Evolutionary conservation across 2,888 invertebrate species (phyloP), one percentile per base, ranked within the genome.

Genomic region (Gonocerus acuteangulatus): DNA sequence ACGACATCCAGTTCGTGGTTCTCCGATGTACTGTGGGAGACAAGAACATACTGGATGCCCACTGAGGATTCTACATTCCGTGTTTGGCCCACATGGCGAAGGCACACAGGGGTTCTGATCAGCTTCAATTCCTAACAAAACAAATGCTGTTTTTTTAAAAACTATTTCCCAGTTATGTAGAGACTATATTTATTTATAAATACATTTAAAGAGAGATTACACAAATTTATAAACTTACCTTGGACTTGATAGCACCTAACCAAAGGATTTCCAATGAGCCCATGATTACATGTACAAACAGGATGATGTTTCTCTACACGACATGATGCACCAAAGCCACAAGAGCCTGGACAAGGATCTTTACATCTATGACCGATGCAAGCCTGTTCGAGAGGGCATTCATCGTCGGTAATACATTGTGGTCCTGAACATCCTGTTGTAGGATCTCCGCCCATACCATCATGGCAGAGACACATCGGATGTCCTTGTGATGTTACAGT

Each of bases 271-370:
- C 91, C 91, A 45, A 82, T 81, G 48, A 85, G 77, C 19, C 85
- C 86, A 56, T 79, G 75, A 70, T 82, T 79, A 71, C 91, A 91
- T 7, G 81, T 80, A 73, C 91, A 91, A 4, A 88, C 80, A 27
- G 89, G 89, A 71, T 85, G 86, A 73, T 91, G 91, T 71, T 82
- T 78, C 72, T 88, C 85, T 1, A 86, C 86, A 61, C 81, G 80
- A 70, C 91, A 90, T 61, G 78, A 77, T 11, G 90, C 83, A 68
- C 84, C 83, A 19, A 83, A 73, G 9, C 89, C 91, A 72, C 91
- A 91, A 19, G 85, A 82, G 48, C 89, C 89, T 0, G 87, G 85
- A 69, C 90, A 91, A 22, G 90, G 89, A 74, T 90, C 86, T 66
- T 82, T 79, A 70, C 92, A 92, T 69, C 82, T 80, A 71, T 87